Evolutionary conservation across 2,797 vertebrate genomes (phyloP).

Genomic region (Amphiprion clarkii): DNA sequence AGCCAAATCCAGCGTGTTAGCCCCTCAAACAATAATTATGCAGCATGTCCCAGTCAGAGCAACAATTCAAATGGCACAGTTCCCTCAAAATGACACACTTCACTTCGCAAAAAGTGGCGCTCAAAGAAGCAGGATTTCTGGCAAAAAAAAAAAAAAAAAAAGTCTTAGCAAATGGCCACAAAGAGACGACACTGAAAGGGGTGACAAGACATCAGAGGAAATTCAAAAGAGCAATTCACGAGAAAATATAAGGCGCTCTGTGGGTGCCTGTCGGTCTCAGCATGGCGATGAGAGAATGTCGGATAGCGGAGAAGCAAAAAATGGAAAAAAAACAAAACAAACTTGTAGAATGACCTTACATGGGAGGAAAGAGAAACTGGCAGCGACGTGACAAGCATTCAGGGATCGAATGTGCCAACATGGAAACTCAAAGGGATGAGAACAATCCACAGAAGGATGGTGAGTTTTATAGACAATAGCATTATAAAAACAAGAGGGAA

Average conservation of each 20-base stretch:
- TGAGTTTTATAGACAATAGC: neutral
- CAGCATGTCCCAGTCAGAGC: neutral
- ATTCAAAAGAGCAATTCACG: constrained; percentile 25
- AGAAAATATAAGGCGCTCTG: constrained; percentile 5
- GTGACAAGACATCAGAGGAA: constrained; percentile 19
- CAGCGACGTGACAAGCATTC: neutral
- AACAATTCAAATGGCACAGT: neutral
- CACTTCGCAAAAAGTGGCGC: neutral
- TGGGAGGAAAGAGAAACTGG: constrained; percentile 5
- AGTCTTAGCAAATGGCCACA: neutral
- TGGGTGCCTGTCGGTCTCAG: constrained; percentile 32
- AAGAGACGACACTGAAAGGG: neutral
- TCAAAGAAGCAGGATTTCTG: neutral
- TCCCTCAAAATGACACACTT: constrained; percentile 8
- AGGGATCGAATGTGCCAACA: neutral
- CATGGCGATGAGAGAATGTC: neutral
- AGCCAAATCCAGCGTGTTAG: neutral
- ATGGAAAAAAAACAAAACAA: too few species aligned
- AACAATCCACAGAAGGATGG: neutral
- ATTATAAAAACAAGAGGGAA: too few species aligned
- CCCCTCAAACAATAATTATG: neutral
- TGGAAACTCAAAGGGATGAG: neutral
- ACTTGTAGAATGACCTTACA: constrained; percentile 4
- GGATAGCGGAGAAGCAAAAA: neutral
- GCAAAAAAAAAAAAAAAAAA: neutral